Base-by-base conservation (phyloP, 2,113 vertebrate species). In the Chlorodrepanis virens region DNA sequence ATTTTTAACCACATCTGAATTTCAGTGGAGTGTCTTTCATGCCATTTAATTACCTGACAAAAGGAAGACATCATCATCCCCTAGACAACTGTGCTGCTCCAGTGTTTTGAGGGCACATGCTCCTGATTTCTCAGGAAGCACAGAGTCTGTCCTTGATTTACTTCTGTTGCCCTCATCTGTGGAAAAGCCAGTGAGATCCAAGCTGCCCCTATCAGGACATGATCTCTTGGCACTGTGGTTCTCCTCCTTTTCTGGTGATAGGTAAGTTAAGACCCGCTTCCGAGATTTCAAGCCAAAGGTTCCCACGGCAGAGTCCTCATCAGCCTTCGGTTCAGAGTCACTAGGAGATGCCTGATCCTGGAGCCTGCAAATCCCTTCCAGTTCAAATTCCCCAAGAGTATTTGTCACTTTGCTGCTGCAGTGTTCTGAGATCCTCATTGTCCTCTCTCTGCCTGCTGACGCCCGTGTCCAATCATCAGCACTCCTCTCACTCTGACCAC, bases 361-460 rank as follows among this genome's bases (percentile, higher is more conserved):
- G 35, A 99, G 97, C 60, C 91, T 97, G 82, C 94, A 98, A 16
- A 99, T 97, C 9, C 99, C 99, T 71, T 99, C 99, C 6, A 99
- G 97, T 64, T 99, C 99, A 16, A 98, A 98, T 17, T 99, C 99
- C 57, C 98, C 98, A 71, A 98, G 29, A 15, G 12, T 4, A 92
- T 97, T 17, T 67, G 67, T n/a, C 5, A 79, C 9, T 90, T 90
- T 95, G 70, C 75, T 93, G 27, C 72, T 75, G 25, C 35, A 25
- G 1, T 56, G 75, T 6, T 97, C 96, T 0, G 24, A 84, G 59
- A 59, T 28, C 21, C 16, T 90, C 15, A 47, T 57, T 0, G 40
- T 83, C 33, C 94, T 86, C 5, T 97, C 98, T 50, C 96, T 96
- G 23, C 94, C 72, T 24, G 91, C 21, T 3, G 86, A 72, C 16